Conservation (phyloP, 2,797 vertebrate species). For the Labeo calbasu region DNA sequence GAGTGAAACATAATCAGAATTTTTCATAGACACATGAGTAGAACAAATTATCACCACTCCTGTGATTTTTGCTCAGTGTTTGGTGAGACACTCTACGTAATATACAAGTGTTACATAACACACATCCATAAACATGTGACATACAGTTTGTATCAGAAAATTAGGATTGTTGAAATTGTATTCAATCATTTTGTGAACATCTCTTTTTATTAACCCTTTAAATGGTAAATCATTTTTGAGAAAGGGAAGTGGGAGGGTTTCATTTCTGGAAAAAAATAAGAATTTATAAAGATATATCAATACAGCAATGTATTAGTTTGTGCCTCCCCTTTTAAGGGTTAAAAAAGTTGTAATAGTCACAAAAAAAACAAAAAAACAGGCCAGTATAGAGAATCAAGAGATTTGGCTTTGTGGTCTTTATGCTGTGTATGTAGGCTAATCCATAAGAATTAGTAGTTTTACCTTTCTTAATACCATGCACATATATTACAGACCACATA, state of each 20-base stretch:
- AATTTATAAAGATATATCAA: neutral
- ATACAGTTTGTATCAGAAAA: neutral
- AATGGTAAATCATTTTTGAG: neutral
- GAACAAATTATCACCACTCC: neutral
- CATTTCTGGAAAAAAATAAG: no score
- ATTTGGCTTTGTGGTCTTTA: slow-evolving; percentile 5
- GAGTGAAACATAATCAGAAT: slow-evolving; percentile 16
- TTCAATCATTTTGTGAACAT: neutral
- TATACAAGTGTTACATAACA: neutral
- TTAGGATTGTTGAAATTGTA: neutral
- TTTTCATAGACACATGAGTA: neutral
- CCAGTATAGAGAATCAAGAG: neutral
- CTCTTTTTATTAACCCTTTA: neutral
- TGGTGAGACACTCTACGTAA: neutral
- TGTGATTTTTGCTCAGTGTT: neutral
- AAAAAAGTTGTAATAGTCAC: neutral
- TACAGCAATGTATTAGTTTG: neutral
- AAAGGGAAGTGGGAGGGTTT: neutral
- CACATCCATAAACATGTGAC: neutral
- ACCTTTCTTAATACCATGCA: neutral
- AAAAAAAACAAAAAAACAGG: neutral
- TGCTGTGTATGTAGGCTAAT: slow-evolving; percentile 9
- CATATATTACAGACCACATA: neutral
- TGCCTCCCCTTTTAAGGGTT: neutral
- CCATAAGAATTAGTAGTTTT: neutral